These are phyloP conservation scores for Myocastor coypus DNA, from an alignment of 2,113 vertebrate species.

Conservation along the genomic window DNA sequence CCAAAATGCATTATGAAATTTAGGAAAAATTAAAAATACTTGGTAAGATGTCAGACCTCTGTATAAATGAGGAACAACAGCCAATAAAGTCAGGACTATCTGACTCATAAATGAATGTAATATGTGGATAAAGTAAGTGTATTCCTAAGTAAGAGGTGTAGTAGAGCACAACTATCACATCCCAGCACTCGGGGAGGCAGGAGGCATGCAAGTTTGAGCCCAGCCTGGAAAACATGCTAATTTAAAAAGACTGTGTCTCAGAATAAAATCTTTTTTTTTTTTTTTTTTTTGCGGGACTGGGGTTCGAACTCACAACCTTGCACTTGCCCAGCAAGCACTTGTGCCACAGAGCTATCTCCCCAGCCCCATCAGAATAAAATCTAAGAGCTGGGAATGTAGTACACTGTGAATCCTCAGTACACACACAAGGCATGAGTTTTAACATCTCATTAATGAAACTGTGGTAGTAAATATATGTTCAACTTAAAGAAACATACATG, in stretches of 20 bases:
- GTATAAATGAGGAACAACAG: conserved; percentile 11
- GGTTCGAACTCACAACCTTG: too few relatives aligned
- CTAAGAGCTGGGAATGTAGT: background rate
- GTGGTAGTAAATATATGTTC: background rate
- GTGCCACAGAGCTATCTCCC: too few relatives aligned
- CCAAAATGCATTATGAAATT: conserved; percentile 39
- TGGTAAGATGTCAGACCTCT: conserved; percentile 4
- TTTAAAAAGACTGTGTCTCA: background rate
- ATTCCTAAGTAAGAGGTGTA: background rate
- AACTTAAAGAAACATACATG: conserved; percentile 6
- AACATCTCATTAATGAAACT: conserved; percentile 15
- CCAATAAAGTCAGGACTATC: background rate
- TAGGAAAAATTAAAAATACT: conserved; percentile 14
- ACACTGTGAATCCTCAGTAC: background rate
- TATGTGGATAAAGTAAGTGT: background rate
- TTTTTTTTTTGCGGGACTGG: too few relatives aligned
- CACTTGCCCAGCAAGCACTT: too few relatives aligned
- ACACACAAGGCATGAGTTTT: background rate
- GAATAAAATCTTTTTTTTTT: too few relatives aligned
- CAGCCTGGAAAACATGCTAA: background rate
- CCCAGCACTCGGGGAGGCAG: background rate
- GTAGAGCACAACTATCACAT: background rate
- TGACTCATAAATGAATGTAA: background rate
- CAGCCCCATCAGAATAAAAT: background rate
- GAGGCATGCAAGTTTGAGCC: background rate